Evolutionary conservation across 2,888 invertebrate species (phyloP), one percentile per base, ranked within the genome.

Genomic region (Gymnocheta viridis): DNA sequence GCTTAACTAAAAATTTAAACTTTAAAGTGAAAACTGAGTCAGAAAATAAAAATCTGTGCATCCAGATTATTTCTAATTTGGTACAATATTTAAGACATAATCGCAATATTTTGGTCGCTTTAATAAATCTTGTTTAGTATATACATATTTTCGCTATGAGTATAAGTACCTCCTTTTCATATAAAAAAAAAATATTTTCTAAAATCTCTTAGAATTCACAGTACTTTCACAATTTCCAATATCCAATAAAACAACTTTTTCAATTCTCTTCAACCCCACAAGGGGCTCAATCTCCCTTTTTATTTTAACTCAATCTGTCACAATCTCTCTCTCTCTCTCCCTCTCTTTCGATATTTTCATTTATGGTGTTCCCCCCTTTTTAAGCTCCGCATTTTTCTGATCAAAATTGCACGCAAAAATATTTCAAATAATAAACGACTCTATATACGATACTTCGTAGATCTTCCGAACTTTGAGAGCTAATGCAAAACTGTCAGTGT

Each of bases 201-300:
- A 7, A 32, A 56, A 14, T 60, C 24, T n/a, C 56, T 58, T 19
- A 2, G 1, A 54, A 54, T 19, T 14, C 22, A 29, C n/a, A 60
- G 3, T 66, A 49, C 49, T 66, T 66, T 66, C 32, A 49, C 19
- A 66, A 32, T 56, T 56, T 29, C 3, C n/a, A n/a, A 29, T 17
- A n/a, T 29, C 5, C 54, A 56, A 14, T 10, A 2, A 56, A 56
- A 54, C 12, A 70, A 56, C 41, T 79, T 72, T 60, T 51, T 73
- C 35, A 38, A 69, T 56, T n/a, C 35, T 64, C 64, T 69, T 74
- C 82, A 54, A 74, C 84, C 84, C 84, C 62, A 60, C 70, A 47
- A 24, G 12, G 5, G 2, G 22, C 19, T 78, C 4, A 64, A n/a
- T 22, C 17, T 44, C 1, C n/a, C 14, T 56, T 12, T 44, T 29